Conservation (phyloP, 2,797 vertebrate species). For the Podargus strigoides region DNA sequence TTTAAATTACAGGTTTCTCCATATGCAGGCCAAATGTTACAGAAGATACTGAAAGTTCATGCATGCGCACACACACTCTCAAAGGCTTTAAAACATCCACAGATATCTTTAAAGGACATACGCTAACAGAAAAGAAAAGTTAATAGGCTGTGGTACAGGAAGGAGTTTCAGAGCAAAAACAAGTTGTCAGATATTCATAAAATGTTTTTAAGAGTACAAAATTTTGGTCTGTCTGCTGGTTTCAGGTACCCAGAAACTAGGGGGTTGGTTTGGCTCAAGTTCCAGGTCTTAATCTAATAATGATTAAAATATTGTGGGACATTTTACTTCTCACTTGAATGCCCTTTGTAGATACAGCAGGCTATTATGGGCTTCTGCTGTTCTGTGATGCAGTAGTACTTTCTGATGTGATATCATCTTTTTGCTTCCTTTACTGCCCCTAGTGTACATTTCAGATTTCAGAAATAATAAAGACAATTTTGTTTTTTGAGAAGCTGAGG, state of each 20-base stretch:
- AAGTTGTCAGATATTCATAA: background rate
- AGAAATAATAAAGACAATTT: background rate
- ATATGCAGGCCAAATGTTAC: slow-evolving; percentile 75
- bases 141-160: background rate
- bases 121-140: slow-evolving; percentile 29
- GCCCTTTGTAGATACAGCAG: background rate
- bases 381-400: background rate
- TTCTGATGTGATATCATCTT: background rate
- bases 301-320: background rate
- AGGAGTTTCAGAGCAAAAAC: background rate
- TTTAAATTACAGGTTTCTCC: slow-evolving; percentile 69
- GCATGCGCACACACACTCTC: background rate
- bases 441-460: background rate
- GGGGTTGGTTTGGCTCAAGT: background rate
- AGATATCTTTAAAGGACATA: background rate
- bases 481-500: background rate
- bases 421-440: background rate
- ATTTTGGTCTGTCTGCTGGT: background rate
- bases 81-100: slow-evolving; percentile 37
- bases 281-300: background rate
- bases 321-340: background rate
- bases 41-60: slow-evolving; percentile 35
- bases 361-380: background rate
- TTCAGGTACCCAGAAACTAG: background rate
- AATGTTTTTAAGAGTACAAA: background rate